These are phyloP conservation scores for Cremastinae sp. DNA, from an alignment of 2,888 invertebrate species.

Conservation along the genomic window DNA sequence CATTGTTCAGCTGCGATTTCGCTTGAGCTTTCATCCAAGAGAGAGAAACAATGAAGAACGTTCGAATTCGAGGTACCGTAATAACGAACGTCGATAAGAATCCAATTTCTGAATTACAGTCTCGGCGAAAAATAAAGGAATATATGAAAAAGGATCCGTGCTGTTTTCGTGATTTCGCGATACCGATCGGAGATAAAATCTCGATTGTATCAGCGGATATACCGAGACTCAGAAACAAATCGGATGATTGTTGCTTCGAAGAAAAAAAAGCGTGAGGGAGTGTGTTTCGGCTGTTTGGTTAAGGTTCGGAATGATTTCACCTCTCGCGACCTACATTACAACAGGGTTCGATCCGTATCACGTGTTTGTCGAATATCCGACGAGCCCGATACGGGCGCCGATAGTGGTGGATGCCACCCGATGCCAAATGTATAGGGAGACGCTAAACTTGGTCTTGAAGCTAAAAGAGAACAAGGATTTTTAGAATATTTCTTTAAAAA, in stretches of 20 bases:
- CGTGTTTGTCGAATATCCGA: slow-evolving; percentile 68
- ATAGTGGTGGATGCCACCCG: slow-evolving; percentile 54
- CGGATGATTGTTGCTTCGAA: neutral
- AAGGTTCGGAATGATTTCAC: slow-evolving; percentile 47
- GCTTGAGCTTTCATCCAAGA: neutral
- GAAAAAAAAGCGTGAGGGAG: slow-evolving; percentile 17
- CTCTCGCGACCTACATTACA: slow-evolving; percentile 65
- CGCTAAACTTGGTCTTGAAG: too few relatives aligned
- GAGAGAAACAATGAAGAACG: neutral
- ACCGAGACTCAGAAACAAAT: neutral
- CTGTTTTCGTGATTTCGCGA: too few relatives aligned
- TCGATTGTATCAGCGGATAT: too few relatives aligned
- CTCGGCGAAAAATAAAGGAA: too few relatives aligned
- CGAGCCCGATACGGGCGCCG: slow-evolving; percentile 49
- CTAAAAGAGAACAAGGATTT: too few relatives aligned
- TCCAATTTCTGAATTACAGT: too few relatives aligned
- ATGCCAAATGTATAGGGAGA: slow-evolving; percentile 67
- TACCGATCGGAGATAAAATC: neutral
- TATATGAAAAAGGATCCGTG: too few relatives aligned
- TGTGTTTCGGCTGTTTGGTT: slow-evolving; percentile 8
- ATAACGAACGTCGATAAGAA: neutral
- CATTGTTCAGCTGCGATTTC: slow-evolving; percentile 18
- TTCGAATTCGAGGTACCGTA: neutral
- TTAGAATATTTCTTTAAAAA: too few relatives aligned
- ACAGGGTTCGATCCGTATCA: slow-evolving; percentile 68